Evolutionary conservation across 2,888 invertebrate species (phyloP).

Genomic region (Corbicula japonica): DNA sequence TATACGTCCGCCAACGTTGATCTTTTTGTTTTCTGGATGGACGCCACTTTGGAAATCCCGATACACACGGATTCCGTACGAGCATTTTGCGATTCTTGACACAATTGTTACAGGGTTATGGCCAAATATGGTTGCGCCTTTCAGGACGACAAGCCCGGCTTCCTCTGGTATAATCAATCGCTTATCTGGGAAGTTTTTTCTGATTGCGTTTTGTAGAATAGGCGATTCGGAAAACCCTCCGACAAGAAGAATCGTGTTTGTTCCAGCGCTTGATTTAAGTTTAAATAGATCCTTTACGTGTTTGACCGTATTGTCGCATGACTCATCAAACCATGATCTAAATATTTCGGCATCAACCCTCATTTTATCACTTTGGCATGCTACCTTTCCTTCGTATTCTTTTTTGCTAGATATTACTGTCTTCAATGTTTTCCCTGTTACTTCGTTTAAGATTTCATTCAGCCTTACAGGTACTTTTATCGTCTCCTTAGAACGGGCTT

Average conservation of each 20-base stretch:
- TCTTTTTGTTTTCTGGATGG: constrained; percentile 60
- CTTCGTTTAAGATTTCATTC: constrained; percentile 48
- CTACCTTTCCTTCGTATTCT: constrained; percentile 48
- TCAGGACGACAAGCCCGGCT: constrained; percentile 69
- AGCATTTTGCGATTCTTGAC: constrained; percentile 65
- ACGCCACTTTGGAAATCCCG: constrained; percentile 56
- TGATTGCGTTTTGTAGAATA: constrained; percentile 62
- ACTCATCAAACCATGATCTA: constrained; percentile 55
- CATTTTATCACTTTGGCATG: constrained; percentile 58
- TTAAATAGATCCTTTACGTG: constrained; percentile 60
- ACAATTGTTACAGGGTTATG: constrained; percentile 63
- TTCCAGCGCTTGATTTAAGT: constrained; percentile 52
- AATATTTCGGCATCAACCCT: constrained; percentile 58
- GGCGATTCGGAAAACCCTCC: constrained; percentile 72
- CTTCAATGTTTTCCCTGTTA: constrained; percentile 34
- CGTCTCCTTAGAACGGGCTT: constrained; percentile 56
- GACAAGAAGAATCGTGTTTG: constrained; percentile 63
- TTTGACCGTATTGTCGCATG: constrained; percentile 52
- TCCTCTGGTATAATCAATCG: constrained; percentile 70
- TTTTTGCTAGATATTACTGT: constrained; percentile 33
- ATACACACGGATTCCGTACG: constrained; percentile 64
- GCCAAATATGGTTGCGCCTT: constrained; percentile 71
- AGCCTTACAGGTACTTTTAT: constrained; percentile 62
- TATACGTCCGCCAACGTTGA: constrained; percentile 43
- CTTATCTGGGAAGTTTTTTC: constrained; percentile 48